These are phyloP conservation scores for Spongilla lacustris DNA, from an alignment of 37 sponge, comb jelly and placozoan genomes.

Conservation along the genomic window DNA sequence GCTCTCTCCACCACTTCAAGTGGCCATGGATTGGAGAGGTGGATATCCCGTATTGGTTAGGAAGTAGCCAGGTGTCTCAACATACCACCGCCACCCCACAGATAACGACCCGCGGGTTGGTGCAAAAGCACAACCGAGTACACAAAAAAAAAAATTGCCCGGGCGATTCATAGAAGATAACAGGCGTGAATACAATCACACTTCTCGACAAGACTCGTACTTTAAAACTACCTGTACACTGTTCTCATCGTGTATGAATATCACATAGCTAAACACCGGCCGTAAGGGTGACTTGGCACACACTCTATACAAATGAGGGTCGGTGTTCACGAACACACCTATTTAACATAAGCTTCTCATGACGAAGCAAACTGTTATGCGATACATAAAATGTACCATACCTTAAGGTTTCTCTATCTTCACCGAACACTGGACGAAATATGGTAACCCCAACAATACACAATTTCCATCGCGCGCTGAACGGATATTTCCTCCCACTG, in stretches of 20 bases:
- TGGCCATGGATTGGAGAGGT: background rate
- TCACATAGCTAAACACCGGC: background rate
- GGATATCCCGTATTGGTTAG: background rate
- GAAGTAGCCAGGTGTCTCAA: background rate
- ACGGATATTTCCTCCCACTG: conserved; percentile 8
- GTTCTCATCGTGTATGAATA: background rate
- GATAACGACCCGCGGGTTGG: background rate
- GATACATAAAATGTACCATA: background rate
- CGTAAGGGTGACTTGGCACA: background rate
- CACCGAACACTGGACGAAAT: background rate
- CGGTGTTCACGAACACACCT: background rate
- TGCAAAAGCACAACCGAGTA: background rate
- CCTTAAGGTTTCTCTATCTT: background rate
- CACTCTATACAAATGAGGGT: background rate
- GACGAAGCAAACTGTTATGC: background rate
- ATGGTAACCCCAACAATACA: background rate
- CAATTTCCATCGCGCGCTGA: conserved; percentile 15
- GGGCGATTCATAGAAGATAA: background rate
- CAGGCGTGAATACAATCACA: background rate
- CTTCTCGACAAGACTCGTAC: background rate
- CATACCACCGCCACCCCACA: background rate
- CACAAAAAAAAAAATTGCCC: background rate
- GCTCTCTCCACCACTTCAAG: background rate
- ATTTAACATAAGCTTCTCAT: background rate
- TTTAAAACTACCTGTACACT: background rate